Evolutionary conservation across 1,140 invertebrate genomes (phyloP).

Genomic region (Sitophilus oryzae): DNA sequence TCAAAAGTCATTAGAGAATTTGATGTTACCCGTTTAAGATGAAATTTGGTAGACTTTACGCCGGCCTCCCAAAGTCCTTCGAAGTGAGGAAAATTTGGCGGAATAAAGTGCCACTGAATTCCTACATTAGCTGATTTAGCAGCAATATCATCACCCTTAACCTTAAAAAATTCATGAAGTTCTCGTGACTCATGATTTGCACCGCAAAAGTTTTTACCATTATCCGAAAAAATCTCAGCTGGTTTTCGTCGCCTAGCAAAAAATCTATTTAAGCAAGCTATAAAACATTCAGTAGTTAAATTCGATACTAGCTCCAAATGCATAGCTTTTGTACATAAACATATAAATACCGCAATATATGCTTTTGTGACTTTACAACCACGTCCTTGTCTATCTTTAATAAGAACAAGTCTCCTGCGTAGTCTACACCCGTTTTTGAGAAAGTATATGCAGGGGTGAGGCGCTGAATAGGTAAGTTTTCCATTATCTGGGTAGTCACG

Average conservation of each 20-base stretch:
- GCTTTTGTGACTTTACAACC: not conserved
- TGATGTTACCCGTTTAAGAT: conserved; percentile 32
- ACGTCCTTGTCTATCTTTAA: not conserved
- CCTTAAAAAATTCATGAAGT: conserved; percentile 1
- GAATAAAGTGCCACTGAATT: conserved; percentile 20
- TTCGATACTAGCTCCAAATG: conserved; percentile 42
- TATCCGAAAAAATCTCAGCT: conserved; percentile 39
- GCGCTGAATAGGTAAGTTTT: no score
- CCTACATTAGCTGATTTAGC: not conserved
- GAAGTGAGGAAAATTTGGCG: conserved; percentile 26
- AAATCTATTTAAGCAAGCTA: conserved; percentile 40
- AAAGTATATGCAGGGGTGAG: no score
- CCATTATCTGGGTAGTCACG: no score
- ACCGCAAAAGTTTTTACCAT: conserved; percentile 43
- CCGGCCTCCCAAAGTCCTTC: conserved; percentile 35
- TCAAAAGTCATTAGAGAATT: conserved; percentile 23
- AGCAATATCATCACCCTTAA: not conserved
- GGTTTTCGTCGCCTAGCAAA: conserved; percentile 37
- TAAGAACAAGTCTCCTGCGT: not conserved
- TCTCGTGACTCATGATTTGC: conserved; percentile 17
- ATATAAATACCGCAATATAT: not conserved
- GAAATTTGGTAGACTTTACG: conserved; percentile 37
- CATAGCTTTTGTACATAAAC: conserved; percentile 36
- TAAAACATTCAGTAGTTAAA: conserved; percentile 39
- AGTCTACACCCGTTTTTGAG: no score